phyloP scores from a whole-genome alignment of 2,888 invertebrate species.

The Aspidiotus destructor region DNA sequence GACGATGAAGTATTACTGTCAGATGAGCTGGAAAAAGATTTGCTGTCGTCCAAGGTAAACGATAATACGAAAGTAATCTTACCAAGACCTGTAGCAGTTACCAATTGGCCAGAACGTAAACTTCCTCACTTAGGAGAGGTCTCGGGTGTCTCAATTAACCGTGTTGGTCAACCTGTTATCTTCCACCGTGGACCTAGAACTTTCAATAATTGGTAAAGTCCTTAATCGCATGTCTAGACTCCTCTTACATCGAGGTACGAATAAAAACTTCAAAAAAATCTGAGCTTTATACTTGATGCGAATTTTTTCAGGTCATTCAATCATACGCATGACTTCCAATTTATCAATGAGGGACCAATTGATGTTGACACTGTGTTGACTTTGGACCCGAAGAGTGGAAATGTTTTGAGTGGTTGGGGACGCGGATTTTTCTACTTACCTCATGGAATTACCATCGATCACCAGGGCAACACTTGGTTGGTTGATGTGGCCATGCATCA shows the following conservation, averaged over 20 bases:
- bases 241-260: no score
- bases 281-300: not conserved
- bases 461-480: constrained; percentile 79
- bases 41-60: not conserved
- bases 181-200: constrained; percentile 72
- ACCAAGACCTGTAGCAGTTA: constrained; percentile 24
- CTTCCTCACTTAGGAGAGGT: constrained; percentile 59
- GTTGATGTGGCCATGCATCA: constrained; percentile 96
- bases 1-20: constrained; percentile 18
- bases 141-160: constrained; percentile 73
- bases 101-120: constrained; percentile 28
- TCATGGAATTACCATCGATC: constrained; percentile 85
- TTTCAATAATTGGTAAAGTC: constrained; percentile 55
- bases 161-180: constrained; percentile 65
- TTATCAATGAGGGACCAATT: constrained; percentile 56
- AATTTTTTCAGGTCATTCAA: constrained; percentile 34
- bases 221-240: not conserved
- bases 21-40: constrained; percentile 5
- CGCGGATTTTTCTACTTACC: constrained; percentile 74
- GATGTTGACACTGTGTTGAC: constrained; percentile 72
- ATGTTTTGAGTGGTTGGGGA: constrained; percentile 71
- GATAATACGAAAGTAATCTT: not conserved
- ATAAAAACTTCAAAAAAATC: not conserved
- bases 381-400: constrained; percentile 67
- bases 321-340: constrained; percentile 30